Conservation (phyloP, 1,140 invertebrate genomes). For the Pinna nobilis region DNA sequence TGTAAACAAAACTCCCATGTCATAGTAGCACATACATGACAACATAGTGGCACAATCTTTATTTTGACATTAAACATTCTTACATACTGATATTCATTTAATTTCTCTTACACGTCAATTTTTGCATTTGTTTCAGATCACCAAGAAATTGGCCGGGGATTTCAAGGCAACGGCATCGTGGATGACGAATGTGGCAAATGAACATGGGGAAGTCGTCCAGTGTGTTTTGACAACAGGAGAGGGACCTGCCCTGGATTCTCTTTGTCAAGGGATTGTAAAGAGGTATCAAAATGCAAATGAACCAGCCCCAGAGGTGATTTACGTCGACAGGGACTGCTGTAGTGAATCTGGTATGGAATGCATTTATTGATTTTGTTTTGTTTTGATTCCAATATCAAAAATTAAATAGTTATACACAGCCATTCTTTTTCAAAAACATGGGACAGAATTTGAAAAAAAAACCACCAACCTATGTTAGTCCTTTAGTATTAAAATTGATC, state of each 20-base stretch:
- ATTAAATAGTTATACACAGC: too few relatives aligned
- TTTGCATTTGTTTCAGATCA: not conserved
- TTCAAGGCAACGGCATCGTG: not conserved
- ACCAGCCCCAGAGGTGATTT: not conserved
- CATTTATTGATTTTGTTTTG: not conserved
- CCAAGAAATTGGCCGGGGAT: conserved; percentile 1
- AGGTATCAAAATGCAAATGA: not conserved
- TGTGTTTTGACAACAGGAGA: conserved; percentile 2
- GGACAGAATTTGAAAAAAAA: too few relatives aligned
- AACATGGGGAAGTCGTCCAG: not conserved
- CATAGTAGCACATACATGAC: too few relatives aligned
- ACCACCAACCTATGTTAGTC: too few relatives aligned
- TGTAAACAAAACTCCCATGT: too few relatives aligned
- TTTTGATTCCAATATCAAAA: too few relatives aligned
- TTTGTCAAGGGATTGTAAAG: conserved; percentile 2
- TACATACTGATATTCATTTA: too few relatives aligned
- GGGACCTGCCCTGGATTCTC: not conserved
- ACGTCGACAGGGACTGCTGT: not conserved
- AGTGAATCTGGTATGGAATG: not conserved
- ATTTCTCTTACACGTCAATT: too few relatives aligned
- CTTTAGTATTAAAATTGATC: too few relatives aligned
- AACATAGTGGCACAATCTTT: too few relatives aligned
- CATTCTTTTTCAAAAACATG: too few relatives aligned
- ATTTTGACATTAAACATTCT: too few relatives aligned
- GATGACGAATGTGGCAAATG: conserved; percentile 6